Base-by-base conservation (phyloP, 2,113 vertebrate genomes). In the Martes martes region DNA sequence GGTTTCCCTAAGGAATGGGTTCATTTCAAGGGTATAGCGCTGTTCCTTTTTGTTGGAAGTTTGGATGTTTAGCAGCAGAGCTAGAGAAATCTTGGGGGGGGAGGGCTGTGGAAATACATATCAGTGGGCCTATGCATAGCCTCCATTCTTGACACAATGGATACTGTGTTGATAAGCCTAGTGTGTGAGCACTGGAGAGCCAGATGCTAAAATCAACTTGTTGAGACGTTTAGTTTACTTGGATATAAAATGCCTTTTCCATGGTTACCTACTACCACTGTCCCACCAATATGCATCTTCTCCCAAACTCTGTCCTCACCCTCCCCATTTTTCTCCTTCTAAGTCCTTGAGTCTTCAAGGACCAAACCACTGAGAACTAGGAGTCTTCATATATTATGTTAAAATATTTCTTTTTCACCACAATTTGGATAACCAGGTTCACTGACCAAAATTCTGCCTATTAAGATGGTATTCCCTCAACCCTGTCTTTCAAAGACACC, bases 51-150 rank as follows among this genome's bases (percentile, higher is more conserved):
- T 36, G 18, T 4, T 85, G 11, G 19, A 45, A 69, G 1, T 84
- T 50, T 67, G 23, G 47, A 42, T 45, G 10, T 7, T 86, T 4
- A 50, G 13, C 33, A 83, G 24, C n/a, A 73, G 21, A 28, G 47
- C 21, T 36, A 82, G 16, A 91, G 39, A 86, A 79, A 47, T 57
- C 9, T 31, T 55, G 24, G 2, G 74, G 33, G 52, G 39, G 4
- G 11, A 47, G 15, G 33, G 67, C n/a, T 79, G 47, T 59, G 6
- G 13, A 79, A 80, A 4, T 14, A 14, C 11, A 52, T n/a, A 3
- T 28, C 55, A 45, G 14, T 31, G 36, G 15, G 11, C 26, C 31
- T 69, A 28, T 1, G 0, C 0, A 6, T 5, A 45, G 1, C 6
- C 6, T 76, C 15, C 47, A 33, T 79, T 23, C 47, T 52, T 79